Conservation (phyloP, 2,888 invertebrate species). For the Microdon myrmicae region DNA sequence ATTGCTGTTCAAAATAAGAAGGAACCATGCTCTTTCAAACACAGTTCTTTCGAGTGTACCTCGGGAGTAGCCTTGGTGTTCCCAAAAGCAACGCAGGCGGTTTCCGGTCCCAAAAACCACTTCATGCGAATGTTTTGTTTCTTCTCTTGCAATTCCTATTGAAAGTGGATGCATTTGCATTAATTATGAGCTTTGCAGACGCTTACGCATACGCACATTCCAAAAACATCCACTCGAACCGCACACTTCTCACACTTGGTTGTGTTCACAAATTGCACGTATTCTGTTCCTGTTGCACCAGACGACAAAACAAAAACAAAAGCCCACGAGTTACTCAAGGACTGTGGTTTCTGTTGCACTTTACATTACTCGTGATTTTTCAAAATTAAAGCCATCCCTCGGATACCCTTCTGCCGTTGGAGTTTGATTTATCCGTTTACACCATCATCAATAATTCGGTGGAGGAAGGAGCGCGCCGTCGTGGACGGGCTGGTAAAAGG, state of each 20-base stretch:
- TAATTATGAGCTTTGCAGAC: slow-evolving; percentile 18
- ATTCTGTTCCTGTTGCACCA: neutral
- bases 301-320: neutral
- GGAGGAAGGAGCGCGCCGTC: slow-evolving; percentile 4
- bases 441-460: slow-evolving; percentile 33
- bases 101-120: no score
- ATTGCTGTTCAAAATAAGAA: no score
- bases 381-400: slow-evolving; percentile 36
- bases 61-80: no score
- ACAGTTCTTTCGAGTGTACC: no score
- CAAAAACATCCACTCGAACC: slow-evolving; percentile 13
- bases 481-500: slow-evolving; percentile 10
- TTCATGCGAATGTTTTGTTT: no score
- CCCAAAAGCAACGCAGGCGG: no score
- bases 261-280: neutral
- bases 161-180: slow-evolving; percentile 36
- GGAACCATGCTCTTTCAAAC: no score
- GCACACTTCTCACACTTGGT: slow-evolving; percentile 4
- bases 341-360: slow-evolving; percentile 7
- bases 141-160: no score
- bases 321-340: no score
- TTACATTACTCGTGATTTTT: slow-evolving; percentile 44
- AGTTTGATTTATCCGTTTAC: slow-evolving; percentile 40
- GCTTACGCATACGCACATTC: slow-evolving; percentile 1
- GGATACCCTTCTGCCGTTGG: slow-evolving; percentile 13